Conservation (phyloP, 2,113 vertebrate genomes). For the Bos taurus region DNA sequence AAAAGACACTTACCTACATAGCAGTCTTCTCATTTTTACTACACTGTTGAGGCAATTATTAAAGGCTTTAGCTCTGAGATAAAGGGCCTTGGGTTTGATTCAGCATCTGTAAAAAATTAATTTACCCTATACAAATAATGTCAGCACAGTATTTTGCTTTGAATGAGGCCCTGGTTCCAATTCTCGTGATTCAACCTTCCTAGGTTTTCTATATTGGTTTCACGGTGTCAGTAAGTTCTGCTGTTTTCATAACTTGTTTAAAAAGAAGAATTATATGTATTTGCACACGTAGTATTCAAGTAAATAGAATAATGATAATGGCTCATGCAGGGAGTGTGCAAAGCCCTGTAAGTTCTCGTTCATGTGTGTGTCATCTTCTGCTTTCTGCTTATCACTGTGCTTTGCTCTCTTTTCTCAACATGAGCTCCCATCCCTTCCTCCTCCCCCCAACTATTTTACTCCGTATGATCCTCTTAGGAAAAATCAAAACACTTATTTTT, state of each 20-base stretch:
- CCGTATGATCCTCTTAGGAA: background rate
- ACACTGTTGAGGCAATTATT: background rate
- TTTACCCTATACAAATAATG: background rate
- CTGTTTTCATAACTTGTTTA: background rate
- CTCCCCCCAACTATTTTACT: background rate
- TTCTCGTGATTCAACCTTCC: background rate
- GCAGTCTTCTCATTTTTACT: background rate
- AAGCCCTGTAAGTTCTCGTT: background rate
- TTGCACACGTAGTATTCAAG: background rate
- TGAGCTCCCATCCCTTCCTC: too few species aligned
- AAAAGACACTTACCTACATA: background rate
- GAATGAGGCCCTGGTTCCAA: background rate
- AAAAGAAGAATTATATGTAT: background rate
- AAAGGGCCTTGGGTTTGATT: background rate
- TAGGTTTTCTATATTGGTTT: background rate
- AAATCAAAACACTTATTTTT: background rate
- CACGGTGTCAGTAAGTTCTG: background rate
- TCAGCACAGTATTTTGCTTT: background rate
- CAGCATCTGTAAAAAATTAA: background rate
- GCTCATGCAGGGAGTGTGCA: background rate
- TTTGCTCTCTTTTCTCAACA: background rate
- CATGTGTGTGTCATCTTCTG: fast-evolving
- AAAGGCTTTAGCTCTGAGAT: background rate
- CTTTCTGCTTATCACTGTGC: background rate
- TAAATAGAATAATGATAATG: background rate